Evolutionary conservation across 2,113 vertebrate species (phyloP), one percentile per base, ranked within the genome.

Genomic region (Ciconia maguari): DNA sequence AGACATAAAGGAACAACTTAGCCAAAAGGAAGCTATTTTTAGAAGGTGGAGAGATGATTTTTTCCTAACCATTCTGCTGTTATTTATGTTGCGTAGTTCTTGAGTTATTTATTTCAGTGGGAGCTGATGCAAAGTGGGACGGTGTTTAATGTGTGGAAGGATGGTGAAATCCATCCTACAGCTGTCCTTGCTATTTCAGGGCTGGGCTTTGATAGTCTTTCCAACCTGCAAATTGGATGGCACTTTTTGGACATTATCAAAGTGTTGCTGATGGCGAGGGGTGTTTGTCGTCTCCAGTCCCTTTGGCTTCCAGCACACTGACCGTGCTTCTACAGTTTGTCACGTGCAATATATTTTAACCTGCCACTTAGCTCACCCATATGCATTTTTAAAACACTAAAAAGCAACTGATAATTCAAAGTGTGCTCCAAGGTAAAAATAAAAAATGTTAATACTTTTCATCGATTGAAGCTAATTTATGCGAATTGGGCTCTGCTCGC

Each of bases 1-100:
- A 95, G 92, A n/a, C 82, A 66, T 78, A 91, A 92, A 92, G 88
- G 88, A 96, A 26, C 58, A 92, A 90, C 15, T 11, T 94, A 91
- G 84, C 97, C 93, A 86, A 94, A 93, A 95, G 82, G 71, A 96
- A 91, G 60, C 32, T 95, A 91, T 95, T 97, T 95, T 97, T 95
- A 95, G 91, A 85, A 95, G 87, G 27, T 30, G 42, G 54, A 88
- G 78, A 78, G 57, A 93, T 82, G 55, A n/a, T 20, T 62, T 41
- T 64, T 30, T 6, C 38, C 30, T 2, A 91, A 78, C 89, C 54
- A 16, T 89, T 89, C 91, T 85, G 94, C 90, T 75, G 89, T 96
- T 97, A 95, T 96, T 96, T 96, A 94, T 88, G 78, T 95, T 91
- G 82, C 1, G 6, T 76, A 51, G 82, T 46, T 85, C 82, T 91